Conservation (phyloP, 2,888 invertebrate species). For the Synergus japonicus region DNA sequence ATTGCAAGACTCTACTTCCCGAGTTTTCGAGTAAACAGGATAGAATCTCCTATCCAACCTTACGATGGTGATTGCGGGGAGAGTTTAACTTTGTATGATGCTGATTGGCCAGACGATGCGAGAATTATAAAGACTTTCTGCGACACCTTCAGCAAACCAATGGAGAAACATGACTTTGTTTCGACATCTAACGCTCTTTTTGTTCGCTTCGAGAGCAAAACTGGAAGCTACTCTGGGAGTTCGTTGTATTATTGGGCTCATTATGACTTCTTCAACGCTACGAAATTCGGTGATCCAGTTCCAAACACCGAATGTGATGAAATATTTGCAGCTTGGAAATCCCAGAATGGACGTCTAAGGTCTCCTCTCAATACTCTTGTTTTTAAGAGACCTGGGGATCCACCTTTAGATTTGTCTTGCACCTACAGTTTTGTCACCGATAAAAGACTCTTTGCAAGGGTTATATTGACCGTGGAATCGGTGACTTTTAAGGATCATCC, state of each 20-base stretch:
- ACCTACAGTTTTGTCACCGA: constrained; percentile 91
- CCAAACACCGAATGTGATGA: constrained; percentile 91
- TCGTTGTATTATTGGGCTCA: constrained; percentile 96
- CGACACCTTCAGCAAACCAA: constrained; percentile 94
- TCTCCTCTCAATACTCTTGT: constrained; percentile 93
- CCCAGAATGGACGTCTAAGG: constrained; percentile 85
- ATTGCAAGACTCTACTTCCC: constrained; percentile 94
- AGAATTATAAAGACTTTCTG: constrained; percentile 96
- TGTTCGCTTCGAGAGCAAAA: constrained; percentile 93
- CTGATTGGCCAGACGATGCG: constrained; percentile 92
- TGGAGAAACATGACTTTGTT: constrained; percentile 96
- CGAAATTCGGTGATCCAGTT: constrained; percentile 90
- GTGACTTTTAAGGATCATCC: constrained; percentile 85
- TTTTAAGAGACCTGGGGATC: constrained; percentile 87
- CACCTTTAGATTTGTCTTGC: constrained; percentile 87
- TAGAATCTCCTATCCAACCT: constrained; percentile 91
- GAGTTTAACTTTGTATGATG: constrained; percentile 92
- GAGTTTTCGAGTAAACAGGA: constrained; percentile 92
- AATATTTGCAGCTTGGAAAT: constrained; percentile 91
- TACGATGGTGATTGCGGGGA: constrained; percentile 94
- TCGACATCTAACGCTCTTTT: constrained; percentile 92
- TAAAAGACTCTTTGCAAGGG: constrained; percentile 88
- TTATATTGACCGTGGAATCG: constrained; percentile 86
- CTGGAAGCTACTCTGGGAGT: constrained; percentile 95
- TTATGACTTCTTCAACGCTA: constrained; percentile 95